Evolutionary conservation across 2,113 vertebrate species (phyloP).

Genomic region (Dasyurus viverrinus): DNA sequence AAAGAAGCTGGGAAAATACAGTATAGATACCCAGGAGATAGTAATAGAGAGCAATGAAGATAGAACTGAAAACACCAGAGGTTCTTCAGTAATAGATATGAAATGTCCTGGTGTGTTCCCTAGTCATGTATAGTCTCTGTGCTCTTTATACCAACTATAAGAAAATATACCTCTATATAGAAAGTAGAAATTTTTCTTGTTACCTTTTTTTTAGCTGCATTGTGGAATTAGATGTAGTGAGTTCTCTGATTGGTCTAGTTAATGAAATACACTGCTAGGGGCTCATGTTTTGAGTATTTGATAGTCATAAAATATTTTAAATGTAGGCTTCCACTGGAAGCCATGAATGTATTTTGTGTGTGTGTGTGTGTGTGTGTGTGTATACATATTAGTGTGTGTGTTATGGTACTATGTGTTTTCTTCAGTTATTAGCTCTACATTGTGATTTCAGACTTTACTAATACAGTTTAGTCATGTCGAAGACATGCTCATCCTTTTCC

Average conservation of each 20-base stretch:
- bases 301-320: not conserved
- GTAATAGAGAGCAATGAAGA: not conserved
- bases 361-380: not conserved
- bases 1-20: not conserved
- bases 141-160: not conserved
- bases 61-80: not conserved
- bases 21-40: not conserved
- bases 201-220: not conserved
- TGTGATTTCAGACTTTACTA: not conserved
- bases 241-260: not conserved
- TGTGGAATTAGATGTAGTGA: not conserved
- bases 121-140: not conserved
- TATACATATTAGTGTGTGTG: not conserved
- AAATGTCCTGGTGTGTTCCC: not conserved
- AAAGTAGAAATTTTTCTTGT: not conserved
- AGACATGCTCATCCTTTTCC: not conserved
- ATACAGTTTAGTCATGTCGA: not conserved
- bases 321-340: not conserved
- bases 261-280: not conserved
- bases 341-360: not conserved
- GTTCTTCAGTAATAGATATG: not conserved
- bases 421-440: too few species aligned
- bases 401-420: too few species aligned
- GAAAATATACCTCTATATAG: not conserved
- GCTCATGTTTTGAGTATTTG: not conserved